A percentile compares a stretch with the other conserved stretches of the same genome.
Conservation (phyloP, 2,113 vertebrate species). For the Perognathus longimembris region DNA sequence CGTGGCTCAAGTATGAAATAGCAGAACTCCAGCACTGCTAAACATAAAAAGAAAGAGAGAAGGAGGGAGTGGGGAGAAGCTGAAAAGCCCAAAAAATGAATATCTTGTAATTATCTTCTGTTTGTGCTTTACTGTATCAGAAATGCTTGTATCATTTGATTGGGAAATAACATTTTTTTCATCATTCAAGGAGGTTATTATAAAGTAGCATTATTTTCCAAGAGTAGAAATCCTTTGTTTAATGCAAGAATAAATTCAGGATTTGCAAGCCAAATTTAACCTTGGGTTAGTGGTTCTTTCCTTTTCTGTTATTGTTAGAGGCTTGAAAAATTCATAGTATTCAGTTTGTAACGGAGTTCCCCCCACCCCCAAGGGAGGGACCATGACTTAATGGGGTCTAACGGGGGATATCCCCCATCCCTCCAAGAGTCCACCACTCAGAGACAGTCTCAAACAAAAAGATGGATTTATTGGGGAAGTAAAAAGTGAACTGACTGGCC, state of each 20-base stretch:
- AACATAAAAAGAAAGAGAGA: too few relatives aligned
- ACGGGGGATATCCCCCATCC: too few relatives aligned
- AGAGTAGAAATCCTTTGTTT: constrained; percentile 28
- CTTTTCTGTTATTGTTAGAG: constrained; percentile 54
- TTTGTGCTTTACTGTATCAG: constrained; percentile 35
- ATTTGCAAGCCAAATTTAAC: constrained; percentile 50
- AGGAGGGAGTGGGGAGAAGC: too few relatives aligned
- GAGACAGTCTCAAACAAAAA: too few relatives aligned
- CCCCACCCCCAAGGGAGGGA: too few relatives aligned
- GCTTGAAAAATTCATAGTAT: constrained; percentile 52
- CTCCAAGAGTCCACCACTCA: too few relatives aligned
- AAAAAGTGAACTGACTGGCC: too few relatives aligned
- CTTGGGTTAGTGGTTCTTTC: constrained; percentile 63
- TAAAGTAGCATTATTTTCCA: constrained; percentile 28
- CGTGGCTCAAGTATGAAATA: too few relatives aligned
- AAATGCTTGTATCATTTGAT: constrained; percentile 27
- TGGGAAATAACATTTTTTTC: constrained; percentile 9
- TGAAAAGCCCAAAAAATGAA: background rate
- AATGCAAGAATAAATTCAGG: constrained; percentile 43
- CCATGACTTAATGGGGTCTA: too few relatives aligned
- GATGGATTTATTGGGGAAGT: too few relatives aligned
- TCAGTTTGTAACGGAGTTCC: too few relatives aligned
- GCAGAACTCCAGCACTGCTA: too few relatives aligned
- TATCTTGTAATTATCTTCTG: background rate
- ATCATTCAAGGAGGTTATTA: background rate